These are phyloP conservation scores for Proales similis DNA, from an alignment of 1,140 invertebrate species.

Conservation along the genomic window DNA sequence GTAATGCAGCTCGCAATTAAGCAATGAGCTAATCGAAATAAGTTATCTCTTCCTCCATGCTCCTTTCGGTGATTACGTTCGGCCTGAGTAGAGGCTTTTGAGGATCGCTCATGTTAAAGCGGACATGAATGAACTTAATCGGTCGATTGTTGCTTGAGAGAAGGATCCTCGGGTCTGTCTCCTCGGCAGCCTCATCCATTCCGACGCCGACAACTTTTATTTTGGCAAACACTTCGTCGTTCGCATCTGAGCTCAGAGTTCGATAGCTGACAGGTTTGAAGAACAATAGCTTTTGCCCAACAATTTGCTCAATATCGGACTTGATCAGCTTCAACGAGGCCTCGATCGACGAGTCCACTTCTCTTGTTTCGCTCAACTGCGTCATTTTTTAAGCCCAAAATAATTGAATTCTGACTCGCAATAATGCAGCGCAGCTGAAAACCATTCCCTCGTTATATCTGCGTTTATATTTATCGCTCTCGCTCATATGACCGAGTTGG, in stretches of 20 bases:
- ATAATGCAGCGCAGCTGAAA: too few relatives aligned
- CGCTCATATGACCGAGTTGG: too few relatives aligned
- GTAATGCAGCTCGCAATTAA: too few relatives aligned
- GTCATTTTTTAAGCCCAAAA: background rate
- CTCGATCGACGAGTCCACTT: background rate
- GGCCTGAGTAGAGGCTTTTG: too few relatives aligned
- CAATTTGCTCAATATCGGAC: background rate
- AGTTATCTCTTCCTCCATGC: too few relatives aligned
- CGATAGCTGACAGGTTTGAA: background rate
- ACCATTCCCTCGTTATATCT: too few relatives aligned
- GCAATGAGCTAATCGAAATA: too few relatives aligned
- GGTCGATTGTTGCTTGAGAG: slow-evolving; percentile 7
- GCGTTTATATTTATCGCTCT: too few relatives aligned
- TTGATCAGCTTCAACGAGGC: background rate
- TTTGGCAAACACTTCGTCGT: background rate
- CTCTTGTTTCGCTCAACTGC: background rate
- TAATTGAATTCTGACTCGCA: background rate
- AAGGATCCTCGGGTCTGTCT: background rate
- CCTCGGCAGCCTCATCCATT: background rate
- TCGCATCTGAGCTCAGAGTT: background rate
- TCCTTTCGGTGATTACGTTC: too few relatives aligned
- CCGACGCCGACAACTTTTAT: background rate
- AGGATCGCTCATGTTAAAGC: too few relatives aligned
- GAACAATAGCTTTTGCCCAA: background rate
- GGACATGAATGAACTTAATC: slow-evolving; percentile 2